A percentile compares a stretch with the other conserved stretches of the same genome.
phyloP scores from a whole-genome alignment of 1,140 invertebrate genomes.

The Hycleus cichorii region DNA sequence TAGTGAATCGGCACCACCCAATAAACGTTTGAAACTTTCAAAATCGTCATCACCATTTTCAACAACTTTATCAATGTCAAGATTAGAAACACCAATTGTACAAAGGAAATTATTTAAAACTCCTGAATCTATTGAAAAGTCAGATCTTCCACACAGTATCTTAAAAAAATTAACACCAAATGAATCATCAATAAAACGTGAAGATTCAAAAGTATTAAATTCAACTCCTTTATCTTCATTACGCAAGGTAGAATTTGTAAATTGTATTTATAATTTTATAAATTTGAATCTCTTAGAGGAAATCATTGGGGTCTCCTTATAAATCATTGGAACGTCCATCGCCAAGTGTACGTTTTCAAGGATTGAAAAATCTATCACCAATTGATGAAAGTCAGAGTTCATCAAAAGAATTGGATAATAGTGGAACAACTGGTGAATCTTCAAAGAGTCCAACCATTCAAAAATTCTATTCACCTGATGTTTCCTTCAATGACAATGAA shows the following conservation, averaged over 20 bases:
- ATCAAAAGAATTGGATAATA: background rate
- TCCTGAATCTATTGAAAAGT: background rate
- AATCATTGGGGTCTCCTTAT: background rate
- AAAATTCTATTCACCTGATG: constrained; percentile 28
- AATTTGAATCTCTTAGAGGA: background rate
- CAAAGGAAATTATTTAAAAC: constrained; percentile 23
- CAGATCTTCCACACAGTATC: constrained; percentile 32
- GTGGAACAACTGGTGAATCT: background rate
- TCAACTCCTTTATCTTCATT: background rate
- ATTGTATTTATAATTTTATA: background rate
- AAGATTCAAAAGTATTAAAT: constrained; percentile 8
- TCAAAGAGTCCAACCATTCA: background rate
- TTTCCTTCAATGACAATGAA: constrained; percentile 16
- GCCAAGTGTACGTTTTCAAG: constrained; percentile 7
- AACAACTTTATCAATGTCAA: constrained; percentile 7
- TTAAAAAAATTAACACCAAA: constrained; percentile 21
- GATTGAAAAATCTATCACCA: constrained; percentile 3
- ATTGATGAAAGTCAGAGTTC: constrained; percentile 4
- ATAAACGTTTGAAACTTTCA: constrained; percentile 11
- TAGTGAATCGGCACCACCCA: background rate
- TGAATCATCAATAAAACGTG: background rate
- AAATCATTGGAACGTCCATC: background rate
- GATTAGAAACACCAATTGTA: constrained; percentile 29
- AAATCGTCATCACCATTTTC: constrained; percentile 19
- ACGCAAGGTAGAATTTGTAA: background rate